Evolutionary conservation across 2,888 invertebrate genomes (phyloP).

Genomic region (Zaprionus lineosus): DNA sequence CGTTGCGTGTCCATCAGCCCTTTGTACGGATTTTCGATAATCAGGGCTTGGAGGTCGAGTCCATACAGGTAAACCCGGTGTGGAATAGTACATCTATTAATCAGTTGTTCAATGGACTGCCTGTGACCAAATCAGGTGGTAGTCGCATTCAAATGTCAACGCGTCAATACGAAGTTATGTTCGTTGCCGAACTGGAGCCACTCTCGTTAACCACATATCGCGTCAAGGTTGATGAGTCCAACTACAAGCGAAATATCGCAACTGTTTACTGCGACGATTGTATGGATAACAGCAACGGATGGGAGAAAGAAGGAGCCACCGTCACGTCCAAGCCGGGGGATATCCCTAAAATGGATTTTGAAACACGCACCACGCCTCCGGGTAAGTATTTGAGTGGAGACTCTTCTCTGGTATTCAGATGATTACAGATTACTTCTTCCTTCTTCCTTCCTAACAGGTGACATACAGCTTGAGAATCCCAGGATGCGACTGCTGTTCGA

Average conservation of each 20-base stretch:
- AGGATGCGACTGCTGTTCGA: conserved; percentile 91
- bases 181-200: conserved; percentile 91
- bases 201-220: conserved; percentile 89
- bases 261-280: conserved; percentile 85
- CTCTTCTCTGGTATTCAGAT: no score
- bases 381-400: no score
- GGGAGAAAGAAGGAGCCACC: conserved; percentile 17
- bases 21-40: conserved; percentile 89
- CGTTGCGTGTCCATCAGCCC: conserved; percentile 87
- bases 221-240: conserved; percentile 81
- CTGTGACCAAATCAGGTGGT: conserved; percentile 72
- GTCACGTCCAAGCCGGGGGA: conserved; percentile 28
- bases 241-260: conserved; percentile 83
- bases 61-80: conserved; percentile 93
- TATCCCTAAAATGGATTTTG: conserved; percentile 79
- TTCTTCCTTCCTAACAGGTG: conserved; percentile 83
- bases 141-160: conserved; percentile 84
- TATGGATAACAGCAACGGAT: conserved; percentile 76
- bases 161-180: conserved; percentile 86
- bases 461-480: conserved; percentile 92
- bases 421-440: no score
- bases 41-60: conserved; percentile 84
- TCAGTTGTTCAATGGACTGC: conserved; percentile 48
- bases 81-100: conserved; percentile 87
- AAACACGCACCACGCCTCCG: conserved; percentile 88